Evolutionary conservation across 2,888 invertebrate species (phyloP).

Genomic region (Rosalia funebris): DNA sequence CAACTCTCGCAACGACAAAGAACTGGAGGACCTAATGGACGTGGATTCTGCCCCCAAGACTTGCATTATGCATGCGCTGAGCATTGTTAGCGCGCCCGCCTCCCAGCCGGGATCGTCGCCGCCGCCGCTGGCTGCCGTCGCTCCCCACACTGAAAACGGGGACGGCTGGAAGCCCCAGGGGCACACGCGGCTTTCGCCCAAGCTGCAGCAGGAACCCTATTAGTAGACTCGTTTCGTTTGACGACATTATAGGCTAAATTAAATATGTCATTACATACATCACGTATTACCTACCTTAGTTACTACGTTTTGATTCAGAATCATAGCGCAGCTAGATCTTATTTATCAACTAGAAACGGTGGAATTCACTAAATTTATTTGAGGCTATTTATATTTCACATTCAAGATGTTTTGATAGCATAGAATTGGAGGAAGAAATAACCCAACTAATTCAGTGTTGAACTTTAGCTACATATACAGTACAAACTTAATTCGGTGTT

Average conservation of each 20-base stretch:
- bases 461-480: too few species aligned
- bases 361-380: too few species aligned
- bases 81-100: slow-evolving; percentile 66
- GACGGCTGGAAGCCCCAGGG: slow-evolving; percentile 60
- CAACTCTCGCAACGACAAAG: slow-evolving; percentile 67
- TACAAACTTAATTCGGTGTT: too few species aligned
- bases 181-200: slow-evolving; percentile 59
- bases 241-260: slow-evolving; percentile 41
- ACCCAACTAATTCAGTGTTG: too few species aligned
- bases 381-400: too few species aligned
- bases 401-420: too few species aligned
- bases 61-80: slow-evolving; percentile 68
- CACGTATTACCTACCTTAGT: slow-evolving; percentile 15
- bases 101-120: slow-evolving; percentile 57
- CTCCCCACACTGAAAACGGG: slow-evolving; percentile 57
- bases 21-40: slow-evolving; percentile 67
- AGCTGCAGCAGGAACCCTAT: slow-evolving; percentile 59
- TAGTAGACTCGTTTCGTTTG: slow-evolving; percentile 46
- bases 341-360: too few species aligned
- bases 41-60: slow-evolving; percentile 65
- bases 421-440: too few species aligned
- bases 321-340: too few species aligned
- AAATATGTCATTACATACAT: slow-evolving; percentile 34
- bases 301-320: slow-evolving; percentile 6
- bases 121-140: slow-evolving; percentile 59